Percentiles rank a stretch among this genome's conserved stretches.
These are phyloP conservation scores for Heliconius melpomene DNA, from an alignment of 1,140 invertebrate species.

Conservation along the genomic window DNA sequence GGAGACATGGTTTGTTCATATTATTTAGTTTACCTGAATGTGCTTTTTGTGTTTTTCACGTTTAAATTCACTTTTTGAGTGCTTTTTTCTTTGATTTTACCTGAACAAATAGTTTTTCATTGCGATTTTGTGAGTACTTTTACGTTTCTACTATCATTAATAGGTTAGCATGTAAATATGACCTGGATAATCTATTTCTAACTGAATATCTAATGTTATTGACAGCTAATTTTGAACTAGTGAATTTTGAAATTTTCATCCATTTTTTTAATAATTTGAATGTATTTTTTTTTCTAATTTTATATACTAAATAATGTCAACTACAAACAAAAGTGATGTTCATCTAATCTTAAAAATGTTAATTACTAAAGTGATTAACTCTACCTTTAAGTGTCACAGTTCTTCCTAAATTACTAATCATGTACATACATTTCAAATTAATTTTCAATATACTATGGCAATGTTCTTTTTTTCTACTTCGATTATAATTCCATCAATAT, in stretches of 20 bases:
- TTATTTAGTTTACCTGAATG: conserved; percentile 12
- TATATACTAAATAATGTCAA: neutral
- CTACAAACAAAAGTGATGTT: neutral
- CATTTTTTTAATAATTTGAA: no score
- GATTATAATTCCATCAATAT: conserved; percentile 44
- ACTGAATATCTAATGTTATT: conserved; percentile 2
- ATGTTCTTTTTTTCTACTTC: neutral
- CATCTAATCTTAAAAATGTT: neutral
- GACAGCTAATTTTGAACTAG: neutral
- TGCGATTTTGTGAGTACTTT: conserved; percentile 5
- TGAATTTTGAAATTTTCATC: neutral
- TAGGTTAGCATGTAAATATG: conserved; percentile 13
- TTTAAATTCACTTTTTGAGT: conserved; percentile 15
- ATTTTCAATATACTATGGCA: neutral
- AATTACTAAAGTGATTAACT: neutral
- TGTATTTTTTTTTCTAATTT: no score
- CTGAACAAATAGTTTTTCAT: neutral
- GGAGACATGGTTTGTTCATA: conserved; percentile 46
- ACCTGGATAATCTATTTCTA: conserved; percentile 7
- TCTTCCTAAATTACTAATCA: neutral
- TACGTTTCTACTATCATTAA: neutral
- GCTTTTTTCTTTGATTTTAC: conserved; percentile 42
- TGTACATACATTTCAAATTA: neutral
- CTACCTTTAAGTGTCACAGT: neutral
- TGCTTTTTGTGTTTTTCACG: conserved; percentile 36